Evolutionary conservation across 2,113 vertebrate genomes (phyloP), one percentile per base, ranked within the genome.

Genomic region (Callopanchax toddi): DNA sequence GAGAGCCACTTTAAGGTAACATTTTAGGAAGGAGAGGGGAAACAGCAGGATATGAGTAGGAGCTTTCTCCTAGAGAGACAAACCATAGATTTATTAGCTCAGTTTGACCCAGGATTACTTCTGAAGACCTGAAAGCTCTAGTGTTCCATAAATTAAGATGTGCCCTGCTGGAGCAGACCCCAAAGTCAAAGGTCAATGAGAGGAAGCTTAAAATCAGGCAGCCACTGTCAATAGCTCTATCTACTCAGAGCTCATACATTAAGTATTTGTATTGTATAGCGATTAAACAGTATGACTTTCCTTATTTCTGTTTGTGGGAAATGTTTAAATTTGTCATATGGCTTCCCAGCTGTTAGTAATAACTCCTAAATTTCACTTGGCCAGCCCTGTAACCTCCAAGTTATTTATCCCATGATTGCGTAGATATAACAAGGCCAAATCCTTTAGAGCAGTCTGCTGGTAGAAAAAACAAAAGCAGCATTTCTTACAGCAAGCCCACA

Each of bases 91-190:
- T 87, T 89, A 89, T 76, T 64, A 40, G 16, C 21, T 23, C 4
- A 22, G 50, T 63, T 42, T 79, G 78, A 88, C 86, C 76, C 43
- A 65, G 67, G 74, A 79, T 88, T 79, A 86, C 53, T 63, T 37
- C 60, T 23, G 62, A 78, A 79, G 71, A 67, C 51, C 58, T 69
- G 65, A 74, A 62, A 57, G 55, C 74, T 74, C 82, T 78, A 71
- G 81, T 63, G 79, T 3, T 34, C 69, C 77, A 71, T 89, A 87
- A 91, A 90, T 91, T 81, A 84, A 26, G 34, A 42, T 20, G 18
- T 60, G 46, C 52, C 55, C 63, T 69, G 62, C 61, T 83, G 73
- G 67, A 84, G 57, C 54, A 55, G 48, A 66, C 37, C 48, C 55
- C 50, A 40, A 68, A 82, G 55, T 42, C 69, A 85, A 71, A 86